phyloP scores from a whole-genome alignment of 2,888 invertebrate species.

The Zelleria hepariella region DNA sequence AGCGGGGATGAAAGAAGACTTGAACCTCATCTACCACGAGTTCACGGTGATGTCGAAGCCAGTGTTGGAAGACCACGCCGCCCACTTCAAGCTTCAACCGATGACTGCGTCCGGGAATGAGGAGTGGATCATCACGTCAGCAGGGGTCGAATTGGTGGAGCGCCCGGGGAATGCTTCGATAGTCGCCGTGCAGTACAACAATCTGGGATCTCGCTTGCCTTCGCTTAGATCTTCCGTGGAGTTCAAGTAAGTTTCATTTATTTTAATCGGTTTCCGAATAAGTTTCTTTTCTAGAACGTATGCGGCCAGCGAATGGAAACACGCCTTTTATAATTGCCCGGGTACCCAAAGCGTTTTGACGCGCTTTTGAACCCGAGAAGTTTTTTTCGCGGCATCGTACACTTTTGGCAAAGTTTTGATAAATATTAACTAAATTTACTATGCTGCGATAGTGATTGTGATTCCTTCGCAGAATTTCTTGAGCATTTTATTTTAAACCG shows the following conservation, averaged over 20 bases:
- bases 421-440: too few species aligned
- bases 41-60: slow-evolving; percentile 42
- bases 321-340: too few species aligned
- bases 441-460: too few species aligned
- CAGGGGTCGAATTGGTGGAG: slow-evolving; percentile 42
- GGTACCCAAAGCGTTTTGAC: too few species aligned
- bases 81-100: slow-evolving; percentile 44
- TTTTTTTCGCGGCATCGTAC: too few species aligned
- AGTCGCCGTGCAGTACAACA: slow-evolving; percentile 74
- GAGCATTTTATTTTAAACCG: too few species aligned
- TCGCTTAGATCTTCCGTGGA: slow-evolving; percentile 72
- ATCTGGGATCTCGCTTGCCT: slow-evolving; percentile 75
- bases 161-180: slow-evolving; percentile 41
- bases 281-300: too few species aligned
- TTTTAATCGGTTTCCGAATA: too few species aligned
- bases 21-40: slow-evolving; percentile 40
- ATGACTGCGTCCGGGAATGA: slow-evolving; percentile 21
- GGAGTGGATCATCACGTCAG: slow-evolving; percentile 50
- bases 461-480: too few species aligned
- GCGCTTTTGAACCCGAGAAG: too few species aligned
- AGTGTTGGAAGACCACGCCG: slow-evolving; percentile 38
- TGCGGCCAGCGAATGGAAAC: too few species aligned
- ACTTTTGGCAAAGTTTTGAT: too few species aligned
- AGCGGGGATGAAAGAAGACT: slow-evolving; percentile 40
- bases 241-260: slow-evolving; percentile 77